A percentile compares a stretch with the other conserved stretches of the same genome.
These are phyloP conservation scores for Drosophila rubida DNA, from an alignment of 2,888 invertebrate genomes.

Conservation along the genomic window DNA sequence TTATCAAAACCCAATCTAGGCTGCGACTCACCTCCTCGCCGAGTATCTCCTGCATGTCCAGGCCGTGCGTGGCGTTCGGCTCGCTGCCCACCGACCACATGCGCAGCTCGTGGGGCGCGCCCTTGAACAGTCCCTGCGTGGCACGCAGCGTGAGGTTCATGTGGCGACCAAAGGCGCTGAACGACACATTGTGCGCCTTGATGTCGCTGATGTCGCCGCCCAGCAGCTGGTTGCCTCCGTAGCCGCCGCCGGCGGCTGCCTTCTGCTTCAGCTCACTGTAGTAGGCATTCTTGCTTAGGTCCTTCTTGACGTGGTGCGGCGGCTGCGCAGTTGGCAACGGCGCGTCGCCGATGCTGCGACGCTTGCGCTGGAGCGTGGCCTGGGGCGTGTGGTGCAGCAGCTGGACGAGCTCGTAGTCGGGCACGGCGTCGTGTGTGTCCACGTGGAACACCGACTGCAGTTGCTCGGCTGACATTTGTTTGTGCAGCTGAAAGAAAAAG, in stretches of 20 bases:
- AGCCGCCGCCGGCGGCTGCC: constrained; percentile 52
- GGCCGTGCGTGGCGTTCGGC: constrained; percentile 91
- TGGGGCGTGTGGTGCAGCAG: constrained; percentile 87
- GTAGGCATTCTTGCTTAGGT: constrained; percentile 85
- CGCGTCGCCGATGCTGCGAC: constrained; percentile 82
- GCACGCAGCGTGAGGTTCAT: constrained; percentile 90
- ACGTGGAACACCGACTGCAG: constrained; percentile 93
- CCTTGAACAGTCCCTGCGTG: constrained; percentile 91
- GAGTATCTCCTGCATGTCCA: constrained; percentile 90
- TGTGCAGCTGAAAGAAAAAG: constrained; percentile 89
- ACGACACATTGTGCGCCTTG: constrained; percentile 87
- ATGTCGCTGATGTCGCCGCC: constrained; percentile 54
- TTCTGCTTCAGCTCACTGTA: constrained; percentile 82
- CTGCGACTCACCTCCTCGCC: constrained; percentile 85
- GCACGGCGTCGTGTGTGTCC: constrained; percentile 89
- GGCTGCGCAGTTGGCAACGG: constrained; percentile 6
- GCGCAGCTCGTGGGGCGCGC: constrained; percentile 87
- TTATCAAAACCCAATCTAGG: too few species aligned
- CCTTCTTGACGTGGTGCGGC: constrained; percentile 85
- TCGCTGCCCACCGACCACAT: constrained; percentile 93
- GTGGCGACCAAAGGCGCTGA: constrained; percentile 92
- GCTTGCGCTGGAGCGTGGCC: constrained; percentile 61
- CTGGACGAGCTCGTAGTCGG: constrained; percentile 93
- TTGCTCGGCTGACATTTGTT: constrained; percentile 94
- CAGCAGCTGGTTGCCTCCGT: constrained; percentile 54